These are phyloP conservation scores for Crioceris asparagi DNA, from an alignment of 2,888 invertebrate genomes.

Conservation along the genomic window DNA sequence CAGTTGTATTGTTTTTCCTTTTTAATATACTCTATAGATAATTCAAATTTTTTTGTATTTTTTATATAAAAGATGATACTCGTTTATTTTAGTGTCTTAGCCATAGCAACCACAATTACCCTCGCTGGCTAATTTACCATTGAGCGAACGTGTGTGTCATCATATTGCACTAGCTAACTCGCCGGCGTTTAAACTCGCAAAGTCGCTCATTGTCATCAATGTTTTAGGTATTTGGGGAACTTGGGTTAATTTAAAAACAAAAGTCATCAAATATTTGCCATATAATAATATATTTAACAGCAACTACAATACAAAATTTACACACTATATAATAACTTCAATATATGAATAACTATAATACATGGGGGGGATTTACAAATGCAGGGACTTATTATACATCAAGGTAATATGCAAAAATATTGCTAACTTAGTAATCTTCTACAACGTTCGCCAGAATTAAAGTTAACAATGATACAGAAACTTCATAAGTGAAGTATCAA, in stretches of 20 bases:
- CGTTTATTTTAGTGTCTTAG: too few relatives aligned
- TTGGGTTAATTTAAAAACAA: slow-evolving; percentile 37
- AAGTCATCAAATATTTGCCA: slow-evolving; percentile 59
- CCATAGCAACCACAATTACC: too few relatives aligned
- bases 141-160: too few relatives aligned
- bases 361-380: slow-evolving; percentile 38
- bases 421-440: slow-evolving; percentile 39
- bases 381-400: slow-evolving; percentile 36
- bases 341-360: slow-evolving; percentile 42
- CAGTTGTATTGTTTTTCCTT: too few relatives aligned
- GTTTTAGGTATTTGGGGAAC: too few relatives aligned
- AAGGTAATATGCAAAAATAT: slow-evolving; percentile 43
- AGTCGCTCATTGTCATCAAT: too few relatives aligned
- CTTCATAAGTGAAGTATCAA: neutral
- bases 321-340: slow-evolving; percentile 55
- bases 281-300: slow-evolving; percentile 64
- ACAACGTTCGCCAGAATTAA: slow-evolving; percentile 36
- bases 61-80: too few relatives aligned
- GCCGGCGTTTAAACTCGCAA: too few relatives aligned
- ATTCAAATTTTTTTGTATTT: too few relatives aligned
- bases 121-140: too few relatives aligned
- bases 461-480: slow-evolving; percentile 33
- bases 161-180: too few relatives aligned
- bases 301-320: slow-evolving; percentile 68
- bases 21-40: too few relatives aligned